Conservation (phyloP, 1,140 invertebrate genomes). For the Uloborus diversus region DNA sequence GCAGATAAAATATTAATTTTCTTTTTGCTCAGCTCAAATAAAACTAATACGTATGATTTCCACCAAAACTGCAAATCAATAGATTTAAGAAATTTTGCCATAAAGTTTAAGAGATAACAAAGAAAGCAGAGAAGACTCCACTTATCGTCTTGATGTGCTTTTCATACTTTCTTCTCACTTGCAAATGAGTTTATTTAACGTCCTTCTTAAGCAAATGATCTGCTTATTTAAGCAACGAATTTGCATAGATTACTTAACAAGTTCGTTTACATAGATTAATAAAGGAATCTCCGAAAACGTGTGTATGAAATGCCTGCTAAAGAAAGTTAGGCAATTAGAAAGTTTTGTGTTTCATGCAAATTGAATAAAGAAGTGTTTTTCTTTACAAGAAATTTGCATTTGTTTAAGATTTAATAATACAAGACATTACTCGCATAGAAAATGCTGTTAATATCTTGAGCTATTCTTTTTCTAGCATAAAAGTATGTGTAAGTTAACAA, state of each 20-base stretch:
- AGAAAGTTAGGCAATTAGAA: conserved; percentile 41
- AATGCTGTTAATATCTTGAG: no score
- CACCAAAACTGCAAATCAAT: no score
- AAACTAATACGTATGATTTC: no score
- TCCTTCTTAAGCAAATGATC: conserved; percentile 24
- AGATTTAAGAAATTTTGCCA: no score
- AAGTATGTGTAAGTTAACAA: no score
- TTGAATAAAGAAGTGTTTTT: conserved; percentile 7
- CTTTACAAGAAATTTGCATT: conserved; percentile 30
- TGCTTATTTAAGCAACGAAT: conserved; percentile 18
- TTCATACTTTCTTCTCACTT: conserved; percentile 8
- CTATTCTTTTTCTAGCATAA: no score
- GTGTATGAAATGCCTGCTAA: background rate
- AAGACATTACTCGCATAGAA: no score
- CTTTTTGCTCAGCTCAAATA: no score
- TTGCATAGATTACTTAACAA: conserved; percentile 34
- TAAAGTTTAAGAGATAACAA: no score
- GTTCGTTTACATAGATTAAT: conserved; percentile 32
- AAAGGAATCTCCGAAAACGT: background rate
- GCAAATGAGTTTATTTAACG: conserved; percentile 42
- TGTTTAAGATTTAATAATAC: conserved; percentile 12
- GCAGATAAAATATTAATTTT: no score
- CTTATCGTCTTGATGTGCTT: conserved; percentile 9
- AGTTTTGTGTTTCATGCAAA: conserved; percentile 19
- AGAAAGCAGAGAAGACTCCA: no score